phyloP scores from a whole-genome alignment of 2,113 vertebrate genomes.

The Muscicapa adusta region DNA sequence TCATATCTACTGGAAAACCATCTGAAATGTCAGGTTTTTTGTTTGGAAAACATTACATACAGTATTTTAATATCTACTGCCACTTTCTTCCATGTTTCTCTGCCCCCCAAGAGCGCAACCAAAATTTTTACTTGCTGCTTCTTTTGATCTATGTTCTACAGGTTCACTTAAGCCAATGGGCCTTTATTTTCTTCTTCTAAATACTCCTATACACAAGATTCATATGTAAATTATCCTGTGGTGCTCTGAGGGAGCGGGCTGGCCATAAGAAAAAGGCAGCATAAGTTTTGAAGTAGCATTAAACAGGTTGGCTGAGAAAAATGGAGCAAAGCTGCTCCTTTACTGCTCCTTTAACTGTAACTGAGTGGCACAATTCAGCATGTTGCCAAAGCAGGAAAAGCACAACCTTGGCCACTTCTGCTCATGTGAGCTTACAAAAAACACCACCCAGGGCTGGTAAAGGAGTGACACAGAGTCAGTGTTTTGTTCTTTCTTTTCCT shows the following conservation, averaged over 20 bases:
- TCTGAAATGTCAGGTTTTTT: not conserved
- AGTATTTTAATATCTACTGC: not conserved
- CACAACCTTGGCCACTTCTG: not conserved
- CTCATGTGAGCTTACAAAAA: not conserved
- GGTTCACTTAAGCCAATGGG: not conserved
- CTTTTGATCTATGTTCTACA: not conserved
- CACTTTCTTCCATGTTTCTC: not conserved
- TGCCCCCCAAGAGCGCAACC: not conserved
- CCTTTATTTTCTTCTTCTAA: not conserved
- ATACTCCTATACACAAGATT: not conserved
- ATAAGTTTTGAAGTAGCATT: not conserved
- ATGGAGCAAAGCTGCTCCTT: not conserved
- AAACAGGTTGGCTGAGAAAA: not conserved
- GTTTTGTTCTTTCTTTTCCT: not conserved
- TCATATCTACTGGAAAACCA: not conserved
- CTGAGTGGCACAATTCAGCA: not conserved
- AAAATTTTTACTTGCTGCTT: not conserved
- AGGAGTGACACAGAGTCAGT: not conserved
- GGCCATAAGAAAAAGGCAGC: not conserved
- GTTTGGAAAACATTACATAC: not conserved
- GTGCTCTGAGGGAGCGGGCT: not conserved
- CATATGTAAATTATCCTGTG: not conserved
- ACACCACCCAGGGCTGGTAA: not conserved
- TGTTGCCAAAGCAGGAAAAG: not conserved
- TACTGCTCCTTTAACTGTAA: not conserved